A percentile compares a stretch with the other conserved stretches of the same genome.
Evolutionary conservation across 2,888 invertebrate species (phyloP).

Genomic region (Ophion ellenae): DNA sequence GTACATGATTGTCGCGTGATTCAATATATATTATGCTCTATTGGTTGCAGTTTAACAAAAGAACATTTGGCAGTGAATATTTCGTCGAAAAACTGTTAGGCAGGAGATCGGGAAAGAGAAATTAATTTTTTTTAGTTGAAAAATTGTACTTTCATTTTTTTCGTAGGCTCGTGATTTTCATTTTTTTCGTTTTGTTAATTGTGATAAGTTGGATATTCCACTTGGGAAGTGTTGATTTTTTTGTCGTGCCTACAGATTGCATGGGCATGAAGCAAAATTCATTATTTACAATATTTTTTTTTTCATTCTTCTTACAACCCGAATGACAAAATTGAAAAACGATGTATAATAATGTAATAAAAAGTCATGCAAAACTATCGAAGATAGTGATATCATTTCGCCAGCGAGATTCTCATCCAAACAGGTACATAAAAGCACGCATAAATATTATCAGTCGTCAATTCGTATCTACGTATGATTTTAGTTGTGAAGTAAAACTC

Average conservation of each 20-base stretch:
- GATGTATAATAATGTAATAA: not conserved
- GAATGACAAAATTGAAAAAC: not conserved
- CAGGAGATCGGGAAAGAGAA: not conserved
- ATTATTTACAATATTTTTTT: not conserved
- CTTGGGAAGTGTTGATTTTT: not conserved
- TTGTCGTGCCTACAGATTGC: not conserved
- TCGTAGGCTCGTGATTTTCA: not conserved
- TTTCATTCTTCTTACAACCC: not conserved
- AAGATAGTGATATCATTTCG: not conserved
- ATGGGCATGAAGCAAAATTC: not conserved
- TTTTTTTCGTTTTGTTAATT: not conserved
- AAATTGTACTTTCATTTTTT: not conserved
- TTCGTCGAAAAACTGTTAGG: not conserved
- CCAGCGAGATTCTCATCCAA: constrained; percentile 17
- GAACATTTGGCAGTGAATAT: constrained; percentile 23
- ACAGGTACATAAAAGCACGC: constrained; percentile 53
- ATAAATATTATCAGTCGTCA: constrained; percentile 61
- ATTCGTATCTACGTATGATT: constrained; percentile 25
- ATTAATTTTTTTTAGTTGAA: not conserved
- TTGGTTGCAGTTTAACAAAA: constrained; percentile 8
- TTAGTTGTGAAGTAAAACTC: constrained; percentile 2
- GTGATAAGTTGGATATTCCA: not conserved
- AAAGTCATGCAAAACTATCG: not conserved
- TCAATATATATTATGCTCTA: constrained; percentile 5
- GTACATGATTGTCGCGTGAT: constrained; percentile 25